Base-by-base conservation (phyloP, 2,888 invertebrate species). In the Heliconius ismenius region DNA sequence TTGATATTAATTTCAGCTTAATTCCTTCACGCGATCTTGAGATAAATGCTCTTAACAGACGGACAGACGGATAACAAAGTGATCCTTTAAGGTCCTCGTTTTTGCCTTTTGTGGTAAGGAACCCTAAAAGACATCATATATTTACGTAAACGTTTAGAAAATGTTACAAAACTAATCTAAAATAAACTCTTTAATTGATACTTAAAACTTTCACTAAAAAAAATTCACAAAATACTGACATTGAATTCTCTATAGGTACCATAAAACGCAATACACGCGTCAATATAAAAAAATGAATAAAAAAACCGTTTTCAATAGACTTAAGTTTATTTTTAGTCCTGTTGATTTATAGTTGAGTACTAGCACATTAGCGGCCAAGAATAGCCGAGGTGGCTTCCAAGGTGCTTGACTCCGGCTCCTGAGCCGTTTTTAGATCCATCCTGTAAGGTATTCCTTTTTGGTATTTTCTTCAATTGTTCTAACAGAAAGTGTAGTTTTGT, bases 261-360 rank as follows among this genome's bases (percentile, higher is more conserved):
- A 60, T 24, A 24, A 24, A 60, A 60, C 6, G 13, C 4, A 11
- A 24, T n/a, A 11, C 24, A 60, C 24, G 60, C 13, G 60, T 60
- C 60, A 11, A n/a, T 24, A 24, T 60, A 24, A 60, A 60, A 60
- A 60, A 39, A 43, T 49, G 43, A 49, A 54, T 54, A 18, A 32
- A 64, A 32, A 73, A 79, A 79, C 15, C 64, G 63, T 75, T 65
- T 78, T 72, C 77, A 74, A 79, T 79, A 70, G 77, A 39, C 36
- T 21, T 39, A 60, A 13, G n/a, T 70, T 77, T 79, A 79, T 79
- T 78, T 77, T 79, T 78, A 74, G 78, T 26, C 36, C 39, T 60
- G 78, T 67, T 78, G 77, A 79, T 78, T 76, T 78, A 58, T 69
- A 54, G 32, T 36, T 32, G n/a, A 28, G 70, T n/a, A n/a, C 70